phyloP scores from a whole-genome alignment of 2,888 invertebrate genomes.

The Nomada ruficornis region DNA sequence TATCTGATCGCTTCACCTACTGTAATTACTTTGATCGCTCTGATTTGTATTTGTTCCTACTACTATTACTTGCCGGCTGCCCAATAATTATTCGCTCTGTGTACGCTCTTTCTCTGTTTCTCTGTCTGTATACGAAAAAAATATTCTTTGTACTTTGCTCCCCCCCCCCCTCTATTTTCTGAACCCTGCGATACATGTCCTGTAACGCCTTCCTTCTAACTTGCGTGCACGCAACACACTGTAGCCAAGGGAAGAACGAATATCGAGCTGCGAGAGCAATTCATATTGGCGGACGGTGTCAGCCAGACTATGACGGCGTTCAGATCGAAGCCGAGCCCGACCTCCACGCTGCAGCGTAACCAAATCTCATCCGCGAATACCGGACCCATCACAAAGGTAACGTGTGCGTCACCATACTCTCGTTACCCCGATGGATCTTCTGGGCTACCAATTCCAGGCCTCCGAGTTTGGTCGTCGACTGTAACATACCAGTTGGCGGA shows the following conservation, averaged over 20 bases:
- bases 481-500: neutral
- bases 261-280: conserved; percentile 99
- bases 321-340: conserved; percentile 96
- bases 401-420: conserved; percentile 44
- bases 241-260: conserved; percentile 99
- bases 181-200: conserved; percentile 71
- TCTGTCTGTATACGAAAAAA: conserved; percentile 23
- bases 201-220: conserved; percentile 76
- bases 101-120: conserved; percentile 48
- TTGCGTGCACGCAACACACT: conserved; percentile 85
- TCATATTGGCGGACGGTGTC: conserved; percentile 99
- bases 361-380: conserved; percentile 87
- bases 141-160: conserved; percentile 27
- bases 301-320: conserved; percentile 99
- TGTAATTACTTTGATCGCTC: conserved; percentile 44
- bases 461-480: neutral
- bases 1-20: conserved; percentile 46
- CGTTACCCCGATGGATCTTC: conserved; percentile 16
- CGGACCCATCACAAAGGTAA: conserved; percentile 98
- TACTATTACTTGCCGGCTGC: conserved; percentile 23
- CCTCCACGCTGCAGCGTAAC: conserved; percentile 88
- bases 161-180: conserved; percentile 51
- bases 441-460: neutral
- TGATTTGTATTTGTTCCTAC: conserved; percentile 29
- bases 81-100: conserved; percentile 41